Evolutionary conservation across 2,113 vertebrate species (phyloP).

Genomic region (Odocoileus hemionus): DNA sequence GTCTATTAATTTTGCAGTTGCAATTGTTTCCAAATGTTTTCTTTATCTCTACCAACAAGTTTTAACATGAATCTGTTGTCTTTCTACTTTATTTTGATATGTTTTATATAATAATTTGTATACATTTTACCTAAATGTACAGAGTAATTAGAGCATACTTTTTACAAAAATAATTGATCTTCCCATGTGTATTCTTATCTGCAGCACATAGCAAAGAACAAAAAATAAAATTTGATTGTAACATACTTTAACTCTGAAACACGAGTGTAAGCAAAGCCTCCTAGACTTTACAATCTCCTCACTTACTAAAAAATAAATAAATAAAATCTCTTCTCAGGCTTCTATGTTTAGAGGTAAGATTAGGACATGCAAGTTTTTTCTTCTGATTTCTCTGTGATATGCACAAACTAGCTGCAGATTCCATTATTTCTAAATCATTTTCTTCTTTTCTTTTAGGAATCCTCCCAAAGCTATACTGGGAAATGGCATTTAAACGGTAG

Average conservation of each 20-base stretch:
- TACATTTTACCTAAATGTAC: not conserved
- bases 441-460: not conserved
- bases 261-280: not conserved
- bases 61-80: not conserved
- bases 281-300: not conserved
- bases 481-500: not conserved
- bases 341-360: not conserved
- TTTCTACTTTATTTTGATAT: not conserved
- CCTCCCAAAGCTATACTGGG: not conserved
- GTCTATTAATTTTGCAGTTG: not conserved
- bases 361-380: not conserved
- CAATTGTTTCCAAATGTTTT: not conserved
- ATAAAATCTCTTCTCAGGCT: not conserved
- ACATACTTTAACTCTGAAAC: not conserved
- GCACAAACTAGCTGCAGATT: not conserved
- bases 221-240: not conserved
- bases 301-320: not conserved
- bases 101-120: not conserved
- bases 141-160: not conserved
- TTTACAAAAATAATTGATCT: not conserved
- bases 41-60: not conserved
- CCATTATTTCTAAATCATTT: not conserved
- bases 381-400: not conserved
- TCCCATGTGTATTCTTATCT: not conserved
- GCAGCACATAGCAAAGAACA: not conserved